Conservation (phyloP, 2,113 vertebrate species). For the Heloderma charlesbogerti region DNA sequence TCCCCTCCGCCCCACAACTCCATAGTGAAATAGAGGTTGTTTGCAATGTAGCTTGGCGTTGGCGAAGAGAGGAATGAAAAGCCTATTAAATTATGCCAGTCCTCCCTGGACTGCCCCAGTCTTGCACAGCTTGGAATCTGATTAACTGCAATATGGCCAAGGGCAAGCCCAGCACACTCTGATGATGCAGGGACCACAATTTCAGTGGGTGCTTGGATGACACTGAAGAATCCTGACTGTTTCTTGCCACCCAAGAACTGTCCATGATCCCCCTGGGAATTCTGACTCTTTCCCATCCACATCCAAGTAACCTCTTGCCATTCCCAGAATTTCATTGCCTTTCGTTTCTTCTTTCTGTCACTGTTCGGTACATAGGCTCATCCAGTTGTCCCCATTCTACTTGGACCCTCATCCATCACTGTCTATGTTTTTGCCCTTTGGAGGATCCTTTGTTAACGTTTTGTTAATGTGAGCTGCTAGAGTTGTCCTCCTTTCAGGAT, state of each 20-base stretch:
- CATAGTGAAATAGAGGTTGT: not conserved
- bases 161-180: not conserved
- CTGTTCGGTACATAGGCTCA: not conserved
- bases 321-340: not conserved
- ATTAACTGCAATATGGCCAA: not conserved
- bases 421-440: not conserved
- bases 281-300: not conserved
- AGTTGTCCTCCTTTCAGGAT: not conserved
- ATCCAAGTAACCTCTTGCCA: not conserved
- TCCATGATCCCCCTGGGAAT: not conserved
- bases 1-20: not conserved
- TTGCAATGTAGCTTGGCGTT: not conserved
- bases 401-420: not conserved
- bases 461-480: not conserved
- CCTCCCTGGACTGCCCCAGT: not conserved
- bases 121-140: constrained; percentile 1
- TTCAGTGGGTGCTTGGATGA: not conserved
- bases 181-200: not conserved
- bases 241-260: not conserved
- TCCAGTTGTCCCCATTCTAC: not conserved
- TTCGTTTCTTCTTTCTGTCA: not conserved
- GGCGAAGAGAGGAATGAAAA: not conserved
- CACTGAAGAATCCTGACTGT: not conserved
- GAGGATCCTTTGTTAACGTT: not conserved
- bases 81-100: not conserved